phyloP scores from a whole-genome alignment of 2,888 invertebrate species.

The Hofmannophila pseudospretella region DNA sequence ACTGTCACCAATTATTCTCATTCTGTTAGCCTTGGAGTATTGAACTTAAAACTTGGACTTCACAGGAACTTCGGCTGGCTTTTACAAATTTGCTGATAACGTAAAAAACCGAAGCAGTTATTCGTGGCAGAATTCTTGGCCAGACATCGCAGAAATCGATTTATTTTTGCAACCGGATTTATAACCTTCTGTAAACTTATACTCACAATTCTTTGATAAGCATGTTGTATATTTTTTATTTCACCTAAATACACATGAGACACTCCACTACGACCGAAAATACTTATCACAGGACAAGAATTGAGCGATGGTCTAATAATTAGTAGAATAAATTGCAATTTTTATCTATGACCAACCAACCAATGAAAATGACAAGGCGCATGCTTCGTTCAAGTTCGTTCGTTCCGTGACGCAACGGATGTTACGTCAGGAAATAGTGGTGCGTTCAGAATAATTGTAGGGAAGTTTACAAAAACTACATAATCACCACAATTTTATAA shows the following conservation, averaged over 20 bases:
- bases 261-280: constrained; percentile 70
- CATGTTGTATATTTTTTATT: constrained; percentile 74
- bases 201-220: constrained; percentile 86
- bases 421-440: constrained; percentile 71
- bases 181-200: constrained; percentile 55
- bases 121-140: constrained; percentile 29
- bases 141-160: constrained; percentile 63
- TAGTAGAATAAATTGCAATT: constrained; percentile 64
- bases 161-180: constrained; percentile 51
- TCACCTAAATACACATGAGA: constrained; percentile 74
- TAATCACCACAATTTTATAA: too few relatives aligned
- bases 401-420: constrained; percentile 77
- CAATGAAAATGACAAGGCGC: constrained; percentile 78
- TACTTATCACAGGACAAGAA: constrained; percentile 72
- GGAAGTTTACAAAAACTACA: too few relatives aligned
- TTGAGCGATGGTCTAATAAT: constrained; percentile 68
- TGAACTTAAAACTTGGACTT: neutral
- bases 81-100: constrained; percentile 34
- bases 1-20: constrained; percentile 34
- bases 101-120: constrained; percentile 26
- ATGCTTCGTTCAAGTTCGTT: constrained; percentile 66
- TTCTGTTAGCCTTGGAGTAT: constrained; percentile 7
- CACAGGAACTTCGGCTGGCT: neutral
- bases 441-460: too few relatives aligned
- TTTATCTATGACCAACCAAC: constrained; percentile 65